A percentile compares a stretch with the other conserved stretches of the same genome.
phyloP scores from a whole-genome alignment of 2,888 invertebrate genomes.

The Drosophila planitibia region DNA sequence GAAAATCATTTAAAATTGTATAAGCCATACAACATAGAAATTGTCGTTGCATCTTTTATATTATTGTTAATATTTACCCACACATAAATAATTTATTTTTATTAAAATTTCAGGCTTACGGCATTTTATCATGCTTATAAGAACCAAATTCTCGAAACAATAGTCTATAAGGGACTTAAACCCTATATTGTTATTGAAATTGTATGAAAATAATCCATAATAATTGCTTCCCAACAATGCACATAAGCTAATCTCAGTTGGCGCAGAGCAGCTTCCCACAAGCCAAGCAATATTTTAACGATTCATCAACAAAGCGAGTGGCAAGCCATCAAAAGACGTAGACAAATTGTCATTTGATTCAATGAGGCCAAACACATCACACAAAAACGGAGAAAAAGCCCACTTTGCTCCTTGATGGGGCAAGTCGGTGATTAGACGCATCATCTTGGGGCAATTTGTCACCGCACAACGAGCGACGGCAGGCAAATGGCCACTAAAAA shows the following conservation, averaged over 20 bases:
- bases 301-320: conserved; percentile 41
- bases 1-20: not conserved
- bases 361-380: conserved; percentile 43
- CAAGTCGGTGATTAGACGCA: conserved; percentile 72
- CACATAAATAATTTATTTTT: not conserved
- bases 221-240: not conserved
- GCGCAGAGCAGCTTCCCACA: not conserved
- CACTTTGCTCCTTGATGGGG: conserved; percentile 43
- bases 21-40: rapidly evolving
- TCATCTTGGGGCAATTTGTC: conserved; percentile 80
- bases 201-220: not conserved
- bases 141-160: not conserved
- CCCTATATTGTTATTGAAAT: not conserved
- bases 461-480: conserved; percentile 67
- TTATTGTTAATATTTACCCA: not conserved
- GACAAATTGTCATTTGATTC: conserved; percentile 62
- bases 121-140: not conserved
- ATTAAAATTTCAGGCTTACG: not conserved
- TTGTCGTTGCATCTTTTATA: not conserved
- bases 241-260: conserved; percentile 6
- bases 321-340: conserved; percentile 33
- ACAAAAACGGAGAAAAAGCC: conserved; percentile 17
- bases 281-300: conserved; percentile 22
- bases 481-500: conserved; percentile 72
- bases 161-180: not conserved